Evolutionary conservation across 2,888 invertebrate species (phyloP), one percentile per base, ranked within the genome.

Genomic region (Pollenia angustigena): DNA sequence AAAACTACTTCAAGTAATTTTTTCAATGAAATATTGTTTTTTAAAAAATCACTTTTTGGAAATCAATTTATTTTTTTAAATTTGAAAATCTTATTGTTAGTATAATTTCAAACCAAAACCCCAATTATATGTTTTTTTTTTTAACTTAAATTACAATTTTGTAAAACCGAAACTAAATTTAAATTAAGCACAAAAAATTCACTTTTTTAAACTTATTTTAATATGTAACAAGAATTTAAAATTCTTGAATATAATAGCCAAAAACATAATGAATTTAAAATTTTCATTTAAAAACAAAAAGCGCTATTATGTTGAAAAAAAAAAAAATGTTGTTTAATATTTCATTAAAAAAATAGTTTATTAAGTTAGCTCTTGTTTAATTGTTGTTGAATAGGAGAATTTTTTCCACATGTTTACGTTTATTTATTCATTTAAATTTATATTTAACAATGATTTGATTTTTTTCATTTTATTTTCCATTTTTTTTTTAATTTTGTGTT

Each of bases 281-380:
- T 50, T 1, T 9, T 48, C 6, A 18, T 9, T 32, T 40, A 14
- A 68, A 68, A 58, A 68, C 23, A 23, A 32, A 48, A 14, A 1
- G 23, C 44, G 42, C 44, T 44, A 18, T 32, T 14, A 54, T 32
- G 14, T 54, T 42, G 18, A 18, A 11, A 23, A 40, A 42, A 4
- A 44, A 44, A 68, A 68, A 10, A 23, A 56, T 86, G 86, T 64
- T 78, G 79, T 71, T 87, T 87, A 66, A 58, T 64, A 40, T 42
- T 54, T 12, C 12, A 52, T 40, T 46, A 12, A 14, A 81, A 52
- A 32, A 62, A 56, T 54, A 2, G 50, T 85, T 74, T 64, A 76
- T 72, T 16, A 75, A 89, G 90, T 90, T 91, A 91, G 91, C 89
- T 91, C 91, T 91, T 90, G 91, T 90, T 84, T 76, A 54, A 62